A percentile compares a stretch with the other conserved stretches of the same genome.
These are phyloP conservation scores for Solenodon paradoxus DNA, from an alignment of 2,113 vertebrate species.

Conservation along the genomic window DNA sequence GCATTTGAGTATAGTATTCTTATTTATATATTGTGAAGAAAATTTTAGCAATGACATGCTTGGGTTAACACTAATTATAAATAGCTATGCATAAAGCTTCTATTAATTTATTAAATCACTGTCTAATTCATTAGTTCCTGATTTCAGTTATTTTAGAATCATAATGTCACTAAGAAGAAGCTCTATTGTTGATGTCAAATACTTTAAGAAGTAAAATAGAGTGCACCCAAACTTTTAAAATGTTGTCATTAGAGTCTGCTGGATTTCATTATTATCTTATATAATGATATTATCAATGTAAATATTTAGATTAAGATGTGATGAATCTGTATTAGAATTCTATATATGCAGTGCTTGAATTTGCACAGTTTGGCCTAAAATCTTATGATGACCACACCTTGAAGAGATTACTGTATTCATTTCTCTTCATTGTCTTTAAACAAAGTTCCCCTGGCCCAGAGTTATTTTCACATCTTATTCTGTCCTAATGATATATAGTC, in stretches of 20 bases:
- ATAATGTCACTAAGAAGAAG: neutral
- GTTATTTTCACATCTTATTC: neutral
- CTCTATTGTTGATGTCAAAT: neutral
- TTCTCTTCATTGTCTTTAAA: neutral
- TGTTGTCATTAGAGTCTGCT: neutral
- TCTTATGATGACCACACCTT: neutral
- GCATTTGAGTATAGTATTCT: neutral
- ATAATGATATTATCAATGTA: neutral
- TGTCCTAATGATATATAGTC: neutral
- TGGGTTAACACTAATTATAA: neutral
- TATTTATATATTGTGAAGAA: neutral
- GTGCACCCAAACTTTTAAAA: neutral
- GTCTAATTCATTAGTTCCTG: neutral
- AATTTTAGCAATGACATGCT: neutral
- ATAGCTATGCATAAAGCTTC: neutral
- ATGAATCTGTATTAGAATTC: neutral
- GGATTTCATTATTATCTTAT: neutral
- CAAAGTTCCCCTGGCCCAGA: neutral
- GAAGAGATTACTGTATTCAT: neutral
- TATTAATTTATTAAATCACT: neutral
- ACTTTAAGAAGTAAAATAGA: neutral
- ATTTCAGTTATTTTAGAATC: neutral
- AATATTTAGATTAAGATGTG: conserved; percentile 3
- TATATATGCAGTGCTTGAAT: neutral
- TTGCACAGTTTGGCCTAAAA: neutral